These are phyloP conservation scores for Felis chaus DNA, from an alignment of 2,113 vertebrate species.

Conservation along the genomic window DNA sequence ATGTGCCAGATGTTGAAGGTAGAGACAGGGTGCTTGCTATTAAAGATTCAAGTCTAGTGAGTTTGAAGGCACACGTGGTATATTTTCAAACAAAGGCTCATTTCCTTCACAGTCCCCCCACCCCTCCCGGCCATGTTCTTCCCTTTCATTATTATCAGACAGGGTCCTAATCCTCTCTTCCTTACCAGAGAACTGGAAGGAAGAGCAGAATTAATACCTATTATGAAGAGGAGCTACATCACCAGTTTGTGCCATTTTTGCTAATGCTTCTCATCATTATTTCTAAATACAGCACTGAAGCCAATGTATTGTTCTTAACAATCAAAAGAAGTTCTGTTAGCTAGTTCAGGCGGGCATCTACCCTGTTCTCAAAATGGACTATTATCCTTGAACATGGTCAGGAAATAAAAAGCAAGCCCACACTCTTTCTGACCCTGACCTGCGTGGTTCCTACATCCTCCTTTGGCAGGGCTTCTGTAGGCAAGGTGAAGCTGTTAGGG, in stretches of 20 bases:
- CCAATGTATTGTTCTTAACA: background rate
- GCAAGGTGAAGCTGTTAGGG: background rate
- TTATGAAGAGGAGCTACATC: background rate
- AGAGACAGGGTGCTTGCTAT: background rate
- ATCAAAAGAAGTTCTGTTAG: background rate
- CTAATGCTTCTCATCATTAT: constrained; percentile 12
- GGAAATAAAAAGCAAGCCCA: background rate
- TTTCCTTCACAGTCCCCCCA: background rate
- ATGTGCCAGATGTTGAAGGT: background rate
- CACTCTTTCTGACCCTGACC: background rate
- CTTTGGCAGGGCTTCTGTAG: background rate
- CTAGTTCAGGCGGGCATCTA: background rate
- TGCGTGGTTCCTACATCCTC: background rate
- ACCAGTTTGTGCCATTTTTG: background rate
- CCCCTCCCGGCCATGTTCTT: background rate
- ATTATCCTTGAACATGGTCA: background rate
- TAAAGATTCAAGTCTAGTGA: background rate
- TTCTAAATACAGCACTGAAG: background rate
- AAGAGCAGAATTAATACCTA: background rate
- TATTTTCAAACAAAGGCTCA: constrained; percentile 34
- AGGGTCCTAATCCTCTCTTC: background rate
- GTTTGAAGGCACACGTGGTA: background rate
- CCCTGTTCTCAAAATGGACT: background rate
- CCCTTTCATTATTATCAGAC: constrained; percentile 21
- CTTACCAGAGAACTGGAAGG: background rate